phyloP scores from a whole-genome alignment of 2,888 invertebrate species.

The Habrosyne pyritoides region DNA sequence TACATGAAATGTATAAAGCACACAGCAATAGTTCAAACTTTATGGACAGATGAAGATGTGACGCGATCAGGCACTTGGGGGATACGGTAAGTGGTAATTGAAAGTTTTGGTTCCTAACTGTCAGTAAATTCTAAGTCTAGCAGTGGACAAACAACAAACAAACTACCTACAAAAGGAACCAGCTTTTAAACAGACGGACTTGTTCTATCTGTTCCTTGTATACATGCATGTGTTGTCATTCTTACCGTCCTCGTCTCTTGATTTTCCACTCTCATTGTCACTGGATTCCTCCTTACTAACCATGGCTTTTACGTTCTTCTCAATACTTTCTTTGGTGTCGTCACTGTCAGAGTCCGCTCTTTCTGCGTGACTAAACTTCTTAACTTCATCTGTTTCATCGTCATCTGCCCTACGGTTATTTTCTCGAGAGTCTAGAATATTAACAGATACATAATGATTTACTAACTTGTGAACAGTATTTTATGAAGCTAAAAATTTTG shows the following conservation, averaged over 20 bases:
- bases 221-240: background rate
- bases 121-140: too few species aligned
- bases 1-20: too few species aligned
- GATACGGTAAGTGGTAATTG: too few species aligned
- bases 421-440: slow-evolving; percentile 34
- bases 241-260: slow-evolving; percentile 26
- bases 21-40: too few species aligned
- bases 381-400: slow-evolving; percentile 13
- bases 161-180: too few species aligned
- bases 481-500: background rate
- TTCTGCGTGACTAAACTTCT: slow-evolving; percentile 22
- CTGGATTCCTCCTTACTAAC: slow-evolving; percentile 17
- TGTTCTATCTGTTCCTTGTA: too few species aligned
- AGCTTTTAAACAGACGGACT: too few species aligned
- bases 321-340: slow-evolving; percentile 33
- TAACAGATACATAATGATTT: background rate
- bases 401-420: slow-evolving; percentile 32
- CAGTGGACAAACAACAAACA: too few species aligned
- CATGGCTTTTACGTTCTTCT: slow-evolving; percentile 19
- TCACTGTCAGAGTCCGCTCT: slow-evolving; percentile 40
- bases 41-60: too few species aligned
- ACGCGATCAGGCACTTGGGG: too few species aligned
- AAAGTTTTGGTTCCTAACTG: too few species aligned
- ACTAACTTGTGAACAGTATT: background rate
- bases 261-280: slow-evolving; percentile 21